phyloP scores from a whole-genome alignment of 2,797 vertebrate genomes.

The Cuniculus paca region DNA sequence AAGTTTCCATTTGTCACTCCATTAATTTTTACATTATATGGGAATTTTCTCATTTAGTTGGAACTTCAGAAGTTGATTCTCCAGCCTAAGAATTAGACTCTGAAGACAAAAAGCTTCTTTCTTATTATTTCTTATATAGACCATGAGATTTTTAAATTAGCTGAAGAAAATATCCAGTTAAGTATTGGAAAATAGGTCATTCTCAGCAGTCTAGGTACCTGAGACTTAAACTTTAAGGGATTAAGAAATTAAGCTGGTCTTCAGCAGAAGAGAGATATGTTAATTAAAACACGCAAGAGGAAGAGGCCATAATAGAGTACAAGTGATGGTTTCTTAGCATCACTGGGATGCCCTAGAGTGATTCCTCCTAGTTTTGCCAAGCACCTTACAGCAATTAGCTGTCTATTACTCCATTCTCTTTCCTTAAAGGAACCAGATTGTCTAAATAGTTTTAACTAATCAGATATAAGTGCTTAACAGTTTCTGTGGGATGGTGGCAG shows the following conservation, averaged over 20 bases:
- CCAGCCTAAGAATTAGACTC: slow-evolving; percentile 23
- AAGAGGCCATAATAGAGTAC: not conserved
- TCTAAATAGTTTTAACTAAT: not conserved
- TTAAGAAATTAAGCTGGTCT: slow-evolving; percentile 16
- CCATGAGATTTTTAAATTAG: not conserved
- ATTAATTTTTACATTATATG: not conserved
- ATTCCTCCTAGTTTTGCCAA: not conserved
- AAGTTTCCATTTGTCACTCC: not conserved
- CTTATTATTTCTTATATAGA: not conserved
- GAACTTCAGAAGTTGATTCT: slow-evolving; percentile 40
- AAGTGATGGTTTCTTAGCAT: not conserved
- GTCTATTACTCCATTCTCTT: slow-evolving; percentile 4
- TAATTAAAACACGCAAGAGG: not conserved
- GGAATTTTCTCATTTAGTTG: slow-evolving; percentile 27
- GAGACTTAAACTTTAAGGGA: slow-evolving; percentile 12
- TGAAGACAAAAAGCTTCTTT: slow-evolving; percentile 29
- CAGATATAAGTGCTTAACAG: not conserved
- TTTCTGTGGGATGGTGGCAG: not conserved
- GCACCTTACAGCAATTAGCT: not conserved
- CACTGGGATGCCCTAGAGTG: not conserved
- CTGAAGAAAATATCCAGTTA: slow-evolving; percentile 6
- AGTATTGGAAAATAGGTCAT: slow-evolving; percentile 58
- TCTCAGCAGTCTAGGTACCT: not conserved
- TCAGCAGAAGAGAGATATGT: not conserved
- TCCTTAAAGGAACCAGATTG: not conserved